Evolutionary conservation across 2,113 vertebrate species (phyloP), one percentile per base, ranked within the genome.

Genomic region (Perognathus longimembris): DNA sequence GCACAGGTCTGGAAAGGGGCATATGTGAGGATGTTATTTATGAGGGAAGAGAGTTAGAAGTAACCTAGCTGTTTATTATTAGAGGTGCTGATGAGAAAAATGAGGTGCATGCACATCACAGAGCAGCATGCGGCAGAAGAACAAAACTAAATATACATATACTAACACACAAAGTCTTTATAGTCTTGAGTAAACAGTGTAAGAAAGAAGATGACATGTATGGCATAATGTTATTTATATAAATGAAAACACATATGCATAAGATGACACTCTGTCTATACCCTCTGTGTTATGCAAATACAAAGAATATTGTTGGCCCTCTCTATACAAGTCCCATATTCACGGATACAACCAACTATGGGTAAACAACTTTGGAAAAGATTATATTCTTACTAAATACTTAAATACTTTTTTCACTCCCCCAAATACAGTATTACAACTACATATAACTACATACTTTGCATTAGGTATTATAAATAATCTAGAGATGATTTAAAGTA

Each of bases 31-130:
- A 38, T 93, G 40, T 92, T 90, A n/a, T 83, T 91, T 76, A 71
- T 57, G 61, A 77, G 32, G 45, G 50, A 8, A 74, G 38, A 36
- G 34, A 64, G 1, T 84, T 77, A 54, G 32, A 89, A 81, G 36
- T 21, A 82, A 82, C 17, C 10, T 67, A 69, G 32, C 12, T 89
- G 30, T 76, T 61, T 85, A 38, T 61, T 91, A 76, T 83, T 85
- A 87, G 71, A 22, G 42, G 26, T 90, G 22, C 42, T 75, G n/a
- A 71, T 83, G 61, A 93, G 61, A 92, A 90, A 85, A 89, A 78
- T 28, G n/a, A 83, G 28, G 7, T 28, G 5, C 22, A 0, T 63
- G 70, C 3, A 28, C 30, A 71, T 22, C 59, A 79, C 1, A 82
- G 61, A 82, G 57, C 30, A 85, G 17, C 45, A 20, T 12, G 38